These are phyloP conservation scores for Lindbergichthys nudifrons DNA, from an alignment of 2,797 vertebrate species.

Conservation along the genomic window DNA sequence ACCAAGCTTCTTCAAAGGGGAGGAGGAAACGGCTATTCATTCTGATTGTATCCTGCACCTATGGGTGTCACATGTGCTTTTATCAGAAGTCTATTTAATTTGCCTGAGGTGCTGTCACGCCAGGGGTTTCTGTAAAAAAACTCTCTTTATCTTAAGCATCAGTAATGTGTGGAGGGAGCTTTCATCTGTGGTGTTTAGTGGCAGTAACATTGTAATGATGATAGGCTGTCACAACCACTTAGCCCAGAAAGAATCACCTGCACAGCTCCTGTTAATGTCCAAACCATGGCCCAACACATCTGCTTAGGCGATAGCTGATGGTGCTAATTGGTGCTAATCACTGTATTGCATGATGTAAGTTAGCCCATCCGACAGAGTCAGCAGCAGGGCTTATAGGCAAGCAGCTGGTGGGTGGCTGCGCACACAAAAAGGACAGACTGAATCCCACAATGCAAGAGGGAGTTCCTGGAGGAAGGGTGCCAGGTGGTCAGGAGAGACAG, in stretches of 20 bases:
- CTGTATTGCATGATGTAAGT: conserved; percentile 62
- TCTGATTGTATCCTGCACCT: conserved; percentile 70
- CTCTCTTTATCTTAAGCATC: conserved; percentile 1
- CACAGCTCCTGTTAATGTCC: conserved; percentile 1
- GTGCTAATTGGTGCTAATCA: conserved; percentile 58
- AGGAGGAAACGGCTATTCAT: conserved; percentile 64
- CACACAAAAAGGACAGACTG: conserved; percentile 73
- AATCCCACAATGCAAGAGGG: conserved; percentile 81
- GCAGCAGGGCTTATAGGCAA: conserved; percentile 72
- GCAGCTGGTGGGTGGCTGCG: conserved; percentile 80
- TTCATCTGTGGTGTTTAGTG: conserved; percentile 12
- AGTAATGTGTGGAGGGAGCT: not conserved
- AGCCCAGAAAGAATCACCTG: conserved; percentile 15
- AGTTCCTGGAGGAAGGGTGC: conserved; percentile 80
- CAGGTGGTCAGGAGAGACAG: conserved; percentile 81
- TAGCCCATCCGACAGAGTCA: conserved; percentile 63
- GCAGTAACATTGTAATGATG: not conserved
- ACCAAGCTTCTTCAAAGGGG: conserved; percentile 48
- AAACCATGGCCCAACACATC: conserved; percentile 19
- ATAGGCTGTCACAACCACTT: conserved; percentile 8
- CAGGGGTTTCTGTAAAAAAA: not conserved
- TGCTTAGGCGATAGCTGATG: conserved; percentile 26
- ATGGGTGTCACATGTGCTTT: conserved; percentile 56
- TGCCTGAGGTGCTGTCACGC: conserved; percentile 37
- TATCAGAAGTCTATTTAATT: conserved; percentile 61